phyloP scores from a whole-genome alignment of 1,140 invertebrate species.

The Trigoniulus corallinus region DNA sequence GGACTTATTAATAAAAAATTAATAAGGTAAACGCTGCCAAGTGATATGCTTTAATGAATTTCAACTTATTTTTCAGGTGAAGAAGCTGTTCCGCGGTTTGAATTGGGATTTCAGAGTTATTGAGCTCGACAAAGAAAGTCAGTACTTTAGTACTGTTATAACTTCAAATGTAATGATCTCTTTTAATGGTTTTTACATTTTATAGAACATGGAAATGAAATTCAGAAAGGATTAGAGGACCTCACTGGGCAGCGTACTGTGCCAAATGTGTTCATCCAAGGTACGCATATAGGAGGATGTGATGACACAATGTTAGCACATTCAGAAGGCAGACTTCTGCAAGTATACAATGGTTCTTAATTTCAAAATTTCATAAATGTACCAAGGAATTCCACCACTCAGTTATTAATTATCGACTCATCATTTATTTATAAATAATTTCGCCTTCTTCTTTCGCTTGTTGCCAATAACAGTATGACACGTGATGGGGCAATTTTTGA shows the following conservation, averaged over 20 bases:
- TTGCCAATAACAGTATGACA: no score
- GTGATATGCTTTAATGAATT: no score
- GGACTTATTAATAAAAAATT: no score
- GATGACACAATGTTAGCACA: slow-evolving; percentile 29
- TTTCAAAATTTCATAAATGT: no score
- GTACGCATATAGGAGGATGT: slow-evolving; percentile 36
- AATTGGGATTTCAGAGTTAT: slow-evolving; percentile 22
- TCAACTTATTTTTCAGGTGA: slow-evolving; percentile 27
- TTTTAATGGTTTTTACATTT: neutral
- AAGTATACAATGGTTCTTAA: no score
- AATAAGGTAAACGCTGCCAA: no score
- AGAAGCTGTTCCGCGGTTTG: slow-evolving; percentile 27
- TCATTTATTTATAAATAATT: no score
- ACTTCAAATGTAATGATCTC: slow-evolving; percentile 6
- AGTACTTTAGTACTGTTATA: slow-evolving; percentile 9
- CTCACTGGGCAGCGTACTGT: slow-evolving; percentile 37
- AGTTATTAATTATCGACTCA: no score
- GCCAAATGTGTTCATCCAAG: slow-evolving; percentile 41
- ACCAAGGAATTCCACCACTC: no score
- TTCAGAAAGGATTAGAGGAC: slow-evolving; percentile 30
- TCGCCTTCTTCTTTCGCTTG: no score
- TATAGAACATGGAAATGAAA: slow-evolving; percentile 28
- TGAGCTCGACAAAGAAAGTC: slow-evolving; percentile 29
- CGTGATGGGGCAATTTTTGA: no score
- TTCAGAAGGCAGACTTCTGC: slow-evolving; percentile 27